phyloP scores from a whole-genome alignment of 2,888 invertebrate species.

The Amblyjoppa proteus region DNA sequence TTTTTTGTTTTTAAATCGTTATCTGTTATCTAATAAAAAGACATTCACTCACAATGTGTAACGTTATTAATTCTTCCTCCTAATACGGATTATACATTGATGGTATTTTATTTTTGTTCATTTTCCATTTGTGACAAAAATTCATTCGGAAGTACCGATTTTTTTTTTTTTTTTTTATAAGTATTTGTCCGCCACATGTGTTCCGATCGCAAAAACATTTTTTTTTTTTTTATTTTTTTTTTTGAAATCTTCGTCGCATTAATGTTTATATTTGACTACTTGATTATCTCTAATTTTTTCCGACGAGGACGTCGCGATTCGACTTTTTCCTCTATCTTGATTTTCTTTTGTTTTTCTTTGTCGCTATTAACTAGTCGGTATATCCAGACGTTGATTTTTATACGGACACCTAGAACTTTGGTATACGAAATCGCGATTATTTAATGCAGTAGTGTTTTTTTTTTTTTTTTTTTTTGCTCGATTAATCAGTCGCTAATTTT shows the following conservation, averaged over 20 bases:
- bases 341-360: constrained; percentile 23
- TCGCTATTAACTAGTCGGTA: constrained; percentile 34
- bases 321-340: constrained; percentile 43
- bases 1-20: constrained; percentile 7
- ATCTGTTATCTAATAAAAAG: constrained; percentile 62
- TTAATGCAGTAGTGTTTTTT: constrained; percentile 41
- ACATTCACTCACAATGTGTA: constrained; percentile 63
- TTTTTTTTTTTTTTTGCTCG: constrained; percentile 14
- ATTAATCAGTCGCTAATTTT: constrained; percentile 32
- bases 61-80: constrained; percentile 59
- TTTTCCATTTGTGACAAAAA: constrained; percentile 11
- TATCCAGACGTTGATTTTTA: constrained; percentile 62
- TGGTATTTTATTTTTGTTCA: constrained; percentile 40
- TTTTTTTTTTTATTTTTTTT: constrained; percentile 7
- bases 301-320: constrained; percentile 36
- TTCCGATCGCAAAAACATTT: constrained; percentile 51
- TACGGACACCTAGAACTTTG: constrained; percentile 66
- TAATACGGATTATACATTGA: constrained; percentile 78
- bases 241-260: constrained; percentile 50
- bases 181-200: constrained; percentile 45
- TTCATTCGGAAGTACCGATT: constrained; percentile 38
- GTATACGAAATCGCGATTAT: constrained; percentile 64
- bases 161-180: constrained; percentile 44
- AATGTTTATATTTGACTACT: constrained; percentile 48
- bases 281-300: constrained; percentile 43